Percentiles rank a stretch among this genome's conserved stretches.
These are phyloP conservation scores for Ceramica pisi DNA, from an alignment of 2,888 invertebrate species.

Conservation along the genomic window DNA sequence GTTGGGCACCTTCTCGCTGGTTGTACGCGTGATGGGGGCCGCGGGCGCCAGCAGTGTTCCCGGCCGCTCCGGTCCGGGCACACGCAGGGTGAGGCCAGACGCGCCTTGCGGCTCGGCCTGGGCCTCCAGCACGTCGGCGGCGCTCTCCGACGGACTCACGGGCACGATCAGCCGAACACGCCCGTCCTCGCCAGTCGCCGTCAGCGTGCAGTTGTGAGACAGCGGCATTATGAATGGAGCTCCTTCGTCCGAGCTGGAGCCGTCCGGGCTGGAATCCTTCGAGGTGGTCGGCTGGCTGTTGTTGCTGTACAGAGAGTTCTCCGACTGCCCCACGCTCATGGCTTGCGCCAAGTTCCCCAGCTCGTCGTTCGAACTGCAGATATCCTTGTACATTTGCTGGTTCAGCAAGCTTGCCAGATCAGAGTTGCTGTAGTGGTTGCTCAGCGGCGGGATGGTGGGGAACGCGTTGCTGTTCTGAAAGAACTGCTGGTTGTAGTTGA, in stretches of 20 bases:
- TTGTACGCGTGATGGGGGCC: slow-evolving; percentile 93
- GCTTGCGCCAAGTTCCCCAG: slow-evolving; percentile 76
- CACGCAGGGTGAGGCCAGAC: slow-evolving; percentile 90
- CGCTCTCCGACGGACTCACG: slow-evolving; percentile 88
- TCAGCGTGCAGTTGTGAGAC: slow-evolving; percentile 92
- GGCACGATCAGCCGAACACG: slow-evolving; percentile 92
- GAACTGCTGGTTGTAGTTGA: slow-evolving; percentile 81
- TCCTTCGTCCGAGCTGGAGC: slow-evolving; percentile 82
- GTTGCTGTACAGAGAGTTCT: slow-evolving; percentile 80
- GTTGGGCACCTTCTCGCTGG: slow-evolving; percentile 96
- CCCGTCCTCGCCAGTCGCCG: slow-evolving; percentile 91
- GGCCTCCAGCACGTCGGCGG: slow-evolving; percentile 77
- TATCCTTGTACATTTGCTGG: slow-evolving; percentile 74
- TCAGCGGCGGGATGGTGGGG: slow-evolving; percentile 84
- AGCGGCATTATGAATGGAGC: slow-evolving; percentile 93
- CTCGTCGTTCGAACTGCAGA: slow-evolving; percentile 74
- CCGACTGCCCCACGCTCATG: slow-evolving; percentile 83
- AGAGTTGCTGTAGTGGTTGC: slow-evolving; percentile 80
- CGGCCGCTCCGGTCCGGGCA: slow-evolving; percentile 82
- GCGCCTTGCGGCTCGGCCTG: slow-evolving; percentile 72
- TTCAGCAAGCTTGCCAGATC: slow-evolving; percentile 79
- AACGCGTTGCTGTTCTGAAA: slow-evolving; percentile 86
- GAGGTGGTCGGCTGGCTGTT: slow-evolving; percentile 87
- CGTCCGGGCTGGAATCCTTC: slow-evolving; percentile 85
- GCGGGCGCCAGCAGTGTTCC: slow-evolving; percentile 88